Base-by-base conservation (phyloP, 2,113 vertebrate genomes). In the Narcine bancroftii region DNA sequence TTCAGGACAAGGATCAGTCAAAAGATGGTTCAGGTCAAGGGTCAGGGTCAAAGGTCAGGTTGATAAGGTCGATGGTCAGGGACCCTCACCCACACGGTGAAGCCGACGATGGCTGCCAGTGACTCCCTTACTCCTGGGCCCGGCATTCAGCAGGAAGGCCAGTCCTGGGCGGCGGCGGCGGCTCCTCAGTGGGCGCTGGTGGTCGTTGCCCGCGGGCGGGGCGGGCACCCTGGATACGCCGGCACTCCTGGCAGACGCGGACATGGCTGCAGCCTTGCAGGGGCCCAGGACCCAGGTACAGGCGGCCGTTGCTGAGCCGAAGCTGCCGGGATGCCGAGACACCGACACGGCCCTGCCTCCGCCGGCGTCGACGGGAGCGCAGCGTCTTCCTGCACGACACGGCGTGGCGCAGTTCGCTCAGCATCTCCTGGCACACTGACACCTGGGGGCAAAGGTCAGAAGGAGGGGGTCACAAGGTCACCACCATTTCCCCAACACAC, bases 341-440 rank as follows among this genome's bases (percentile, higher is more conserved):
- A 0, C 66, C 92, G 81, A 83, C 93, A 75, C 95, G 94, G 39
- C 93, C 93, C 6, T 92, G 95, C 0, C 94, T 95, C 0, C 94
- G 96, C 0, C 97, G 96, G 0, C 97, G 96, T 0, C 96, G 96
- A 4, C 97, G 96, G 6, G 96, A 96, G 11, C 97, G 96, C 2
- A 97, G 97, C 24, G 95, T 97, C 95, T 97, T 98, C 95, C 97
- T 97, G 93, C 97, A 98, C 17, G 97, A 98, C 71, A 98, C 96
- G 0, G 97, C 97, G 42, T 97, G 97, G 19, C 97, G 95, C 71
- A 98, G 96, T 94, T 98, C 97, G 0, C 96, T 96, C 93, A 98
- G 92, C 97, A 98, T 98, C 96, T 98, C 97, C 94, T 97, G 97
- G 94, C 97, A 98, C 42, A 98, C 96, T 0, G 97, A 98, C 39